phyloP scores from a whole-genome alignment of 2,797 vertebrate species.

The Enteromius argenteus region DNA sequence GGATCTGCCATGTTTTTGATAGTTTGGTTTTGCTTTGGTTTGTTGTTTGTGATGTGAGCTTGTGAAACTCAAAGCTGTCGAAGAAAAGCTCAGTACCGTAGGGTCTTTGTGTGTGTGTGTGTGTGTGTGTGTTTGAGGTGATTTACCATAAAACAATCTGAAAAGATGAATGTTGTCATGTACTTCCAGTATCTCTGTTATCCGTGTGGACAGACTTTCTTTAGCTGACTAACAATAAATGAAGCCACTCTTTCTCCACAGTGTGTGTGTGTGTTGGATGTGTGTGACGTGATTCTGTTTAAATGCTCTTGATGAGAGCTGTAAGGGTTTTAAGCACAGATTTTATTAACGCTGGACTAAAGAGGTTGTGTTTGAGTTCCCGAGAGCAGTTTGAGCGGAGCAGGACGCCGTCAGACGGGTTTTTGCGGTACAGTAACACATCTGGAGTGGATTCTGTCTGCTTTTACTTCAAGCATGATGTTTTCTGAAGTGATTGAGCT shows the following conservation, averaged over 20 bases:
- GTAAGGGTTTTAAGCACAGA: not conserved
- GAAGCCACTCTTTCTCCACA: not conserved
- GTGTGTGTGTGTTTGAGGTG: slow-evolving; percentile 17
- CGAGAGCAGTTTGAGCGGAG: slow-evolving; percentile 1
- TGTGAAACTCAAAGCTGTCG: not conserved
- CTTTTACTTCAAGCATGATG: slow-evolving; percentile 34
- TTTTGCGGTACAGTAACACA: slow-evolving; percentile 75
- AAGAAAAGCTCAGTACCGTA: not conserved
- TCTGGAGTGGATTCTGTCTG: slow-evolving; percentile 75
- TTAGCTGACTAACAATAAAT: slow-evolving; percentile 19
- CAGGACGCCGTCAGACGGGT: not conserved
- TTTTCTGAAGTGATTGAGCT: slow-evolving; percentile 7
- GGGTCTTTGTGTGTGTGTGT: not conserved
- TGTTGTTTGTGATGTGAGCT: slow-evolving; percentile 25
- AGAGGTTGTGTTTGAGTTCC: slow-evolving; percentile 18
- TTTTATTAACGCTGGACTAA: not conserved
- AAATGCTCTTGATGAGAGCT: not conserved
- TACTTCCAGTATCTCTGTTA: not conserved
- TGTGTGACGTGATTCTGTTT: not conserved
- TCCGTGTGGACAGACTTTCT: not conserved
- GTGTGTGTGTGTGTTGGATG: not conserved
- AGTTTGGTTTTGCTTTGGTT: not conserved
- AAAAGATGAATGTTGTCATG: not conserved
- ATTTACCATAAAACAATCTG: slow-evolving; percentile 3
- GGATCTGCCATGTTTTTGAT: slow-evolving; percentile 34